Evolutionary conservation across 2,797 vertebrate species (phyloP), one percentile per base, ranked within the genome.

Genomic region (Epinephelus coioides): DNA sequence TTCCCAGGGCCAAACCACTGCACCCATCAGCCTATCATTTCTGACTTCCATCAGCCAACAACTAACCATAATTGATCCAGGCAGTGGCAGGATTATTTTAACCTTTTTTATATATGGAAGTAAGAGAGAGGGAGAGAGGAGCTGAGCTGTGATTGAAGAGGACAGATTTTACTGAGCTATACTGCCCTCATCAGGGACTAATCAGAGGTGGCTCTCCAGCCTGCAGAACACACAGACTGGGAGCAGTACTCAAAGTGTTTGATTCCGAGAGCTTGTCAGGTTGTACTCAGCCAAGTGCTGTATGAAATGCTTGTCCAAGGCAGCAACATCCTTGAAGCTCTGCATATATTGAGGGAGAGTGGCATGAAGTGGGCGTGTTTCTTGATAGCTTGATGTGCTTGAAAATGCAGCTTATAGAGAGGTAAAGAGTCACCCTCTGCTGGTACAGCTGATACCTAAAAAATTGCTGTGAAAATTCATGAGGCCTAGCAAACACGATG

Each of bases 171-270:
- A 19, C 2, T 30, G 56, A 53, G 53, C 55, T 69, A 30, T 62
- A 65, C 82, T 89, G 84, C 84, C 85, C 88, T 78, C 86, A 79
- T 71, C 86, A 85, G 84, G 91, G 21, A 68, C 34, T 34, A 30
- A 46, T 2, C 17, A 23, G 30, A 76, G 46, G 1, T 13, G 7
- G 23, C 25, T n/a, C 40, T 49, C 59, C 15, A 19, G 21, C 6
- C 21, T 54, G 56, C 57, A 38, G 14, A 64, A 14, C 53, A 65
- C 18, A 47, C 40, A n/a, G 54, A 55, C 27, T 61, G 17, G 30
- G 40, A 55, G 18, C 14, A 14, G 38, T n/a, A 40, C 60, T 60
- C 9, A 68, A 17, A 40, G 50, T n/a, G 5, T 57, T 23, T 75
- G 51, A 50, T 53, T 1, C 13, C 13, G 5, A n/a, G 43, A 27